Percentiles rank a stretch among this genome's conserved stretches.
These are phyloP conservation scores for Drosophila pandora DNA, from an alignment of 1,140 invertebrate genomes.

Conservation along the genomic window DNA sequence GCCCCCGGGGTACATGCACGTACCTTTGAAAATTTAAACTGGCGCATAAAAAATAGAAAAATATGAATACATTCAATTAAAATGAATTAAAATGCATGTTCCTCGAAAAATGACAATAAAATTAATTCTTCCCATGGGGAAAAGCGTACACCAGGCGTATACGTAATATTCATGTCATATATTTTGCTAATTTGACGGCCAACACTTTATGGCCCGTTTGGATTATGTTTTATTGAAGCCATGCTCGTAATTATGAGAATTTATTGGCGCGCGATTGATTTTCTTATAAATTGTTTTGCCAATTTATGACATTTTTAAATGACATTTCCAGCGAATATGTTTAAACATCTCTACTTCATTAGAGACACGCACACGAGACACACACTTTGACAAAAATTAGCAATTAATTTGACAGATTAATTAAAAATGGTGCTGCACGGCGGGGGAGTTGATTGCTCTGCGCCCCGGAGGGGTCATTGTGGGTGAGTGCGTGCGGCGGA, in stretches of 20 bases:
- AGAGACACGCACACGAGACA: not conserved
- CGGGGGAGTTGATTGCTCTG: constrained; percentile 15
- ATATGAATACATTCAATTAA: not conserved
- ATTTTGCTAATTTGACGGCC: constrained; percentile 21
- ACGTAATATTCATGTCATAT: not conserved
- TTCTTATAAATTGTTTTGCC: constrained; percentile 11
- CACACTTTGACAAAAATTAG: constrained; percentile 15
- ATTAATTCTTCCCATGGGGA: not conserved
- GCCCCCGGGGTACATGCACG: not conserved
- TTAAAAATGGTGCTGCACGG: constrained; percentile 49
- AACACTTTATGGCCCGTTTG: constrained; percentile 1
- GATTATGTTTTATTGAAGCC: constrained; percentile 4
- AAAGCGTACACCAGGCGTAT: not conserved
- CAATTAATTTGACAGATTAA: constrained; percentile 69
- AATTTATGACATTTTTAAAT: constrained; percentile 4
- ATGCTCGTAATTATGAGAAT: constrained; percentile 6
- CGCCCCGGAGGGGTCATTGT: constrained; percentile 7
- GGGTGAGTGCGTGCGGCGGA: constrained; percentile 21
- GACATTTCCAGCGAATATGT: not conserved
- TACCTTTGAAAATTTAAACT: too few species aligned
- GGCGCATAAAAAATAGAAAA: too few species aligned
- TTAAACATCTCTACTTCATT: not conserved
- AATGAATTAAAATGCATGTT: not conserved
- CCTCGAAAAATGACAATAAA: not conserved
- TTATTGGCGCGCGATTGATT: constrained; percentile 25